Base-by-base conservation (phyloP, 2,888 invertebrate genomes). In the Caenorhabditis doughertyi region DNA sequence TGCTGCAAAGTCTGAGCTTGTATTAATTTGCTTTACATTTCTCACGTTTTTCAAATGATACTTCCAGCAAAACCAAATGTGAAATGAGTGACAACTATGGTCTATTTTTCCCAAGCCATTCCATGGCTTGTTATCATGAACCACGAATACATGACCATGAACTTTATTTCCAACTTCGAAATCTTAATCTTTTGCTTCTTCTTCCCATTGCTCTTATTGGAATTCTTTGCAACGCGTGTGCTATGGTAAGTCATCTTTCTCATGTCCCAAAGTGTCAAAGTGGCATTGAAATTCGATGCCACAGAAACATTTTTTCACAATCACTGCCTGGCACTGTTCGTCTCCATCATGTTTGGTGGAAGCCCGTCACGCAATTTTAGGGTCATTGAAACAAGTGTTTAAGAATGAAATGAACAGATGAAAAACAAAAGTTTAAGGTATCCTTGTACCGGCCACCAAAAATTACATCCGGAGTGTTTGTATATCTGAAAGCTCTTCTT, bases 381-480 rank as follows among this genome's bases (percentile, higher is more conserved):
- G 47, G 47, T 67, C 56, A 67, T 58, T 67, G 60, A 53, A 53
- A 67, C 44, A 60, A 60, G 25, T 42, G 16, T 60, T 60, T 42
- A 13, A 25, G 51, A n/a, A n/a, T n/a, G 51, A 56, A 49, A 44
- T 23, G n/a, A n/a, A 27, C 3, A 16, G 18, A 44, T 13, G 16
- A 11, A 21, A n/a, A 47, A 67, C 35, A 65, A 42, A 16, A 23
- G 3, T 18, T 27, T 29, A 62, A 90, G 90, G 84, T 91, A 21
- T 91, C 88, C 53, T 84, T 91, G 47, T 90, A 90, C 73, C 88
- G 89, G 25, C 91, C 91, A 27, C 91, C 91, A 13, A 91, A 89
- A 73, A 91, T 91, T 35, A 90, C 90, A 25, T 91, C 91, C 5
- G 91, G 91, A 9, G 91, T 91, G 16, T 90, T 91, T 73, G 88